These are phyloP conservation scores for Thaumetopoea pityocampa DNA, from an alignment of 1,140 invertebrate genomes.

Conservation along the genomic window DNA sequence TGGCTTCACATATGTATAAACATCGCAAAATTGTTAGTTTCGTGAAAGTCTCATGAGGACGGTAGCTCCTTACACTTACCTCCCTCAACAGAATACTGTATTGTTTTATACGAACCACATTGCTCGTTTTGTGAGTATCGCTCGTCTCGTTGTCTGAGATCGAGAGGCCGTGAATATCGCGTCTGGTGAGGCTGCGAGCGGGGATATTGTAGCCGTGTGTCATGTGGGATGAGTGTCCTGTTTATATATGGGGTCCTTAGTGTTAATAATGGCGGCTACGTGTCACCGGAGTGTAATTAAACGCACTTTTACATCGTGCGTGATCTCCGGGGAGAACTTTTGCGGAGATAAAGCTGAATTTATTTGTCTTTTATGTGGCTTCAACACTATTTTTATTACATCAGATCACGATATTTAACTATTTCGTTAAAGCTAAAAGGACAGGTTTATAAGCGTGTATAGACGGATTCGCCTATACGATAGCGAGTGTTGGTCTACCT, in stretches of 20 bases:
- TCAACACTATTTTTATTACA: constrained; percentile 7
- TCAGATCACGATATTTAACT: not conserved
- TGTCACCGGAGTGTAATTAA: constrained; percentile 24
- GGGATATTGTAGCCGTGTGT: constrained; percentile 4
- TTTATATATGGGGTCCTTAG: constrained; percentile 31
- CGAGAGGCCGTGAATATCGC: constrained; percentile 26
- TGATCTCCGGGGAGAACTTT: constrained; percentile 3
- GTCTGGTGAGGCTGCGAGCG: not conserved
- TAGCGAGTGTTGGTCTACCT: too few relatives aligned
- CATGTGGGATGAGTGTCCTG: constrained; percentile 19
- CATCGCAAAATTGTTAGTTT: constrained; percentile 1
- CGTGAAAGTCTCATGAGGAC: constrained; percentile 19
- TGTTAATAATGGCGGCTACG: constrained; percentile 31
- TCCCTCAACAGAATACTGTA: constrained; percentile 18
- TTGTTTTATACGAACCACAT: constrained; percentile 37
- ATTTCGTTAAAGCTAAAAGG: too few relatives aligned
- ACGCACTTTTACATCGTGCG: constrained; percentile 20
- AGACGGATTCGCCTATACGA: too few relatives aligned
- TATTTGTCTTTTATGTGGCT: constrained; percentile 8
- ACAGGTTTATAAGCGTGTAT: too few relatives aligned
- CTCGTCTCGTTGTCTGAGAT: constrained; percentile 2
- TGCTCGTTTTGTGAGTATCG: constrained; percentile 23
- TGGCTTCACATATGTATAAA: constrained; percentile 1
- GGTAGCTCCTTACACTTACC: constrained; percentile 18
- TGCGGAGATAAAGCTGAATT: constrained; percentile 6